A percentile compares a stretch with the other conserved stretches of the same genome.
These are phyloP conservation scores for Cyprinodon tularosa DNA, from an alignment of 2,113 vertebrate species.

Conservation along the genomic window DNA sequence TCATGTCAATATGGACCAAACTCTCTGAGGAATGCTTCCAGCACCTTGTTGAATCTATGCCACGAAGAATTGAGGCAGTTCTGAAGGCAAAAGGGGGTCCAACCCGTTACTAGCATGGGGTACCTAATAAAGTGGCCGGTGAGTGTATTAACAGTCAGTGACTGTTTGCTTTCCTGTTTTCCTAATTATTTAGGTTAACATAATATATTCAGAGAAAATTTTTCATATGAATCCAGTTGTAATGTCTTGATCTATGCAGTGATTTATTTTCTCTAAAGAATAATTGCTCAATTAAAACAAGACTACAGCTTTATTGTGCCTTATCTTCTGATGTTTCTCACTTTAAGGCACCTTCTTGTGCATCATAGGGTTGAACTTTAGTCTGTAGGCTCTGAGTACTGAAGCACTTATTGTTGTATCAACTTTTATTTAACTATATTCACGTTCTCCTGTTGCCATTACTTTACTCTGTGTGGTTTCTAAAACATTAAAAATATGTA, in stretches of 20 bases:
- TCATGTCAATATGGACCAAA: no score
- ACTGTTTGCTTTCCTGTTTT: no score
- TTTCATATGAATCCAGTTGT: constrained; percentile 38
- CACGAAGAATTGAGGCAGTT: no score
- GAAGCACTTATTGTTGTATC: constrained; percentile 55
- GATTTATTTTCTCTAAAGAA: constrained; percentile 38
- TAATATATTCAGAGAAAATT: no score
- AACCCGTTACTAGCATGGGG: no score
- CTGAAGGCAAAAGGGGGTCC: no score
- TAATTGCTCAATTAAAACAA: constrained; percentile 22
- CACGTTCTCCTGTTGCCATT: constrained; percentile 15
- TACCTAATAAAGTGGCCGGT: no score
- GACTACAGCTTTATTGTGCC: not conserved
- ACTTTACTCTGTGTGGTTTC: constrained; percentile 8
- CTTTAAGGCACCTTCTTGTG: constrained; percentile 17
- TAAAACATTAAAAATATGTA: constrained; percentile 13
- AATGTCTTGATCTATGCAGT: constrained; percentile 48
- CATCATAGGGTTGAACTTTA: constrained; percentile 43
- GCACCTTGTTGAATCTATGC: no score
- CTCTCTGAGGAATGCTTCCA: no score
- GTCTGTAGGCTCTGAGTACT: constrained; percentile 46
- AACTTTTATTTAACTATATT: constrained; percentile 36
- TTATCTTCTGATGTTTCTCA: constrained; percentile 23
- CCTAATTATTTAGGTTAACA: no score
- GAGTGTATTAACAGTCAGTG: no score